Conservation (phyloP, 1,140 invertebrate species). For the Babylonia areolata region DNA sequence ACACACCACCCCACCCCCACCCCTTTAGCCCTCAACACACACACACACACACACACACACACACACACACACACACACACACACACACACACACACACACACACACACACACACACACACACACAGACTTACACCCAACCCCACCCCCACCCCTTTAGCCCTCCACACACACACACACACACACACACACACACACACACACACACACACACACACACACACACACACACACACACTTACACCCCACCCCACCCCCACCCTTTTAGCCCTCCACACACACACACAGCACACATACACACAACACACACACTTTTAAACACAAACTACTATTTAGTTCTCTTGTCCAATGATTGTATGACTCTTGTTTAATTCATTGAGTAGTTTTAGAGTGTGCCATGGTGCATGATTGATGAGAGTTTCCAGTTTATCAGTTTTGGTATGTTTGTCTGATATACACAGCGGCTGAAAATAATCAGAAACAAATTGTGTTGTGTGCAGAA, state of each 20-base stretch:
- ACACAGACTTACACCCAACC: background rate
- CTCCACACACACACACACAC: background rate
- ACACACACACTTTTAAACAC: background rate
- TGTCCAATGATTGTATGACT: no score
- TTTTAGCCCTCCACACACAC: no score
- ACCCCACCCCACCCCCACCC: no score
- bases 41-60: background rate
- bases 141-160: background rate
- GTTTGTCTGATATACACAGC: no score
- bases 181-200: background rate
- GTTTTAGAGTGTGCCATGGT: no score
- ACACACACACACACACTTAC: background rate
- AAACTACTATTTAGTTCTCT: no score
- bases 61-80: slow-evolving; percentile 8
- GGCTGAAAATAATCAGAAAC: no score
- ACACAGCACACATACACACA: background rate
- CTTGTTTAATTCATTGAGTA: no score
- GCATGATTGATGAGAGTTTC: no score
- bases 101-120: background rate
- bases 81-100: background rate
- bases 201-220: background rate
- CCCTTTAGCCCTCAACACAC: no score
- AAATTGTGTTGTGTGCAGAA: no score
- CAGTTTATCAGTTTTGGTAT: no score
- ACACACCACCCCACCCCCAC: background rate